phyloP scores from a whole-genome alignment of 2,888 invertebrate genomes.

The Nomada flava region DNA sequence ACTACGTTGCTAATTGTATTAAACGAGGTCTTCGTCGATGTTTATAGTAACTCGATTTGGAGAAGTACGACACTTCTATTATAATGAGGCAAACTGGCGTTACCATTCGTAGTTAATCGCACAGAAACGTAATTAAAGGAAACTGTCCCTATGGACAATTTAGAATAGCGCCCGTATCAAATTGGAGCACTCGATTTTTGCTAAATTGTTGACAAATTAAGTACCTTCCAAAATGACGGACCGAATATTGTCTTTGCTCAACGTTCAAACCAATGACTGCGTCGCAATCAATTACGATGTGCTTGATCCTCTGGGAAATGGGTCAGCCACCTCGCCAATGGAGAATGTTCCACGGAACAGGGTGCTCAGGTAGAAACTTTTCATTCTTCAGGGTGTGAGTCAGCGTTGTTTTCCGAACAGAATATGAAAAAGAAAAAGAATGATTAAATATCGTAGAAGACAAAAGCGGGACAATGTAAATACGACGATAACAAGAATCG shows the following conservation, averaged over 20 bases:
- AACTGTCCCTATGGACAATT: background rate
- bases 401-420: background rate
- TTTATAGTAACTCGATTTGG: background rate
- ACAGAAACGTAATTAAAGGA: background rate
- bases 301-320: conserved; percentile 69
- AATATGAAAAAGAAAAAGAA: background rate
- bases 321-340: conserved; percentile 57
- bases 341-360: conserved; percentile 74
- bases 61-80: background rate
- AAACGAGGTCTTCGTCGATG: background rate
- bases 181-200: background rate
- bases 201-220: background rate
- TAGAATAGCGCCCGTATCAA: too few relatives aligned
- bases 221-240: conserved; percentile 66
- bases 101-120: background rate
- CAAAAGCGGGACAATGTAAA: background rate
- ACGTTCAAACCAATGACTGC: conserved; percentile 64
- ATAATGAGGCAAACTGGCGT: background rate
- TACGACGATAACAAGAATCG: background rate
- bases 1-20: background rate
- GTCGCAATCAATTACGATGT: conserved; percentile 66
- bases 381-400: background rate
- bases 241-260: conserved; percentile 75
- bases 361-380: conserved; percentile 77
- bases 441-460: background rate